phyloP scores from a whole-genome alignment of 2,113 vertebrate genomes.

The Turnix velox region DNA sequence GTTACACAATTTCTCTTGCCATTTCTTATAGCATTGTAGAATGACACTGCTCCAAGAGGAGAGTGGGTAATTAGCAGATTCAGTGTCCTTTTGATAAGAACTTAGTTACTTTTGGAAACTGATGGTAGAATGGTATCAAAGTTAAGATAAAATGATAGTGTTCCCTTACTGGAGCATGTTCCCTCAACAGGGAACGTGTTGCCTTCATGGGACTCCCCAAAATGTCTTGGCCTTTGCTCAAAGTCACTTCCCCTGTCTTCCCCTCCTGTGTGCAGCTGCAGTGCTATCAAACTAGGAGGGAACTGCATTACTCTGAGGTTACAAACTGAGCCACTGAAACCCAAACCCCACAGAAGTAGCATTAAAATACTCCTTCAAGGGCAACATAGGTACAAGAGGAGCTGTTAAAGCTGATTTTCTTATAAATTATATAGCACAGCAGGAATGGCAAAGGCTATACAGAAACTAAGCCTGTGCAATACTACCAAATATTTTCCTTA shows the following conservation, averaged over 20 bases:
- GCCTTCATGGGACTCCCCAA: not conserved
- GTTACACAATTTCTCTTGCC: not conserved
- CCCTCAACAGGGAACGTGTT: not conserved
- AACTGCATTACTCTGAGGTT: not conserved
- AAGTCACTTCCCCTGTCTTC: not conserved
- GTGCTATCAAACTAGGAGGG: accelerated
- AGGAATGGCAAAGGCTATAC: not conserved
- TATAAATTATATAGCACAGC: not conserved
- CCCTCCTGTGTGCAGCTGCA: not conserved
- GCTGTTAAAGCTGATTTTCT: not conserved
- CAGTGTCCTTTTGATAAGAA: not conserved
- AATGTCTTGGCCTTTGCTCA: not conserved
- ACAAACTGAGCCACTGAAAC: not conserved
- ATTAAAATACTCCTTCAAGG: not conserved
- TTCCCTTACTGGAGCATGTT: not conserved
- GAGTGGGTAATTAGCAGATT: not conserved
- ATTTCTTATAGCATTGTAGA: not conserved
- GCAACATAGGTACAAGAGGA: not conserved
- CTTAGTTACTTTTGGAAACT: not conserved
- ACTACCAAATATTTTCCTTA: not conserved
- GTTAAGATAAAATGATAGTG: not conserved
- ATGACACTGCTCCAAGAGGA: accelerated
- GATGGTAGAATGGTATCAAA: too few relatives aligned
- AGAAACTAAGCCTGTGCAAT: not conserved
- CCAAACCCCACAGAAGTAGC: not conserved